These are phyloP conservation scores for Catocala nupta DNA, from an alignment of 2,888 invertebrate species.

Conservation along the genomic window DNA sequence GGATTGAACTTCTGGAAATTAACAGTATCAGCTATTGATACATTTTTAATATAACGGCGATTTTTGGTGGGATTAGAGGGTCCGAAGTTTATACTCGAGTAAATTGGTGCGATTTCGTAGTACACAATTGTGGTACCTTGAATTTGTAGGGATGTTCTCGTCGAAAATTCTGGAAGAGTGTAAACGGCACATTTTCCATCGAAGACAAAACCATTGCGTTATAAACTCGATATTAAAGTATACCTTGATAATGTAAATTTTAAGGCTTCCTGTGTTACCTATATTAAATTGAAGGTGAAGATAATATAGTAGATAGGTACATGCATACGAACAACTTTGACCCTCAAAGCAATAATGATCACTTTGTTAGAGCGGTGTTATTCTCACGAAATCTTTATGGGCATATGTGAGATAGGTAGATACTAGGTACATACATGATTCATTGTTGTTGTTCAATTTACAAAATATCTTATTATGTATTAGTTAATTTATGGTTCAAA, in stretches of 20 bases:
- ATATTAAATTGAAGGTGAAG: slow-evolving; percentile 40
- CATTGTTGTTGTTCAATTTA: slow-evolving; percentile 62
- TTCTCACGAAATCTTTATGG: slow-evolving; percentile 71
- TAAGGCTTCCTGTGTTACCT: slow-evolving; percentile 24
- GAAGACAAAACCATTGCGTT: too few relatives aligned
- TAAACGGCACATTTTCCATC: too few relatives aligned
- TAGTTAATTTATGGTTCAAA: slow-evolving; percentile 56
- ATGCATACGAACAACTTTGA: slow-evolving; percentile 52
- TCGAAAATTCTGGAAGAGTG: too few relatives aligned
- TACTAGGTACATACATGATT: slow-evolving; percentile 56
- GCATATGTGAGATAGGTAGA: slow-evolving; percentile 42
- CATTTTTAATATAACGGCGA: too few relatives aligned
- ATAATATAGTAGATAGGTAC: slow-evolving; percentile 23
- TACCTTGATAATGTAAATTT: not conserved
- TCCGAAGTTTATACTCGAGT: too few relatives aligned
- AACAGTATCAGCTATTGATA: too few relatives aligned
- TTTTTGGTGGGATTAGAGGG: too few relatives aligned
- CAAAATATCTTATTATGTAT: not conserved
- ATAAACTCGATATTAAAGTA: too few relatives aligned
- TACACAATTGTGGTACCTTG: too few relatives aligned
- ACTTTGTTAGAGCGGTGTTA: slow-evolving; percentile 63
- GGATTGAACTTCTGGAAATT: too few relatives aligned
- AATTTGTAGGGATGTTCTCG: too few relatives aligned
- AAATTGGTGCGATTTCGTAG: too few relatives aligned
- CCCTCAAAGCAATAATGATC: slow-evolving; percentile 74